These are phyloP conservation scores for Vidua macroura DNA, from an alignment of 2,113 vertebrate genomes.

Conservation along the genomic window DNA sequence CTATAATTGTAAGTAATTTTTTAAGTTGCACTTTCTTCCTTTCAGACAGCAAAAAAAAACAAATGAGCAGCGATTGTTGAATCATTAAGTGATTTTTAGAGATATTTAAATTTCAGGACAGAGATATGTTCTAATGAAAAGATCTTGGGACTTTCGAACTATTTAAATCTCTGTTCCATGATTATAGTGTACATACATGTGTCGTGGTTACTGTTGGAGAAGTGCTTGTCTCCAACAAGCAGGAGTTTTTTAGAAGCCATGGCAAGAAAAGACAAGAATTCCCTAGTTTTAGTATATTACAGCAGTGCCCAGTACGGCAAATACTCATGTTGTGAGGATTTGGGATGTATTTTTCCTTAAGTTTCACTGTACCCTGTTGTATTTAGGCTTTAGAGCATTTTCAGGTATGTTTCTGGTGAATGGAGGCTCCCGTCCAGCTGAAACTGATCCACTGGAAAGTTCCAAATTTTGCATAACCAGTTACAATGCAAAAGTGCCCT, in stretches of 20 bases:
- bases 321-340: background rate
- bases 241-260: background rate
- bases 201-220: background rate
- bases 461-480: background rate
- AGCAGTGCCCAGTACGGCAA: background rate
- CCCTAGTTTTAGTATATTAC: background rate
- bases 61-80: background rate
- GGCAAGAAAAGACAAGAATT: background rate
- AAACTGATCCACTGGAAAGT: background rate
- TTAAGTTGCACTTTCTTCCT: background rate
- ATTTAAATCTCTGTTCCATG: background rate
- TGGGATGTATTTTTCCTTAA: background rate
- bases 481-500: background rate
- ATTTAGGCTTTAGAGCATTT: background rate
- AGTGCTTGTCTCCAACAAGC: accelerated
- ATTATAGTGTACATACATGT: background rate
- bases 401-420: background rate
- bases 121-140: background rate
- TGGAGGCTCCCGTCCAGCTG: background rate
- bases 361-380: background rate
- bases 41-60: background rate
- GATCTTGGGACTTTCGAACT: background rate
- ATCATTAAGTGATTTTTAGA: background rate
- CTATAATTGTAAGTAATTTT: background rate
- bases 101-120: background rate